Conservation (phyloP, 2,113 vertebrate genomes). For the Nematolebias whitei region DNA sequence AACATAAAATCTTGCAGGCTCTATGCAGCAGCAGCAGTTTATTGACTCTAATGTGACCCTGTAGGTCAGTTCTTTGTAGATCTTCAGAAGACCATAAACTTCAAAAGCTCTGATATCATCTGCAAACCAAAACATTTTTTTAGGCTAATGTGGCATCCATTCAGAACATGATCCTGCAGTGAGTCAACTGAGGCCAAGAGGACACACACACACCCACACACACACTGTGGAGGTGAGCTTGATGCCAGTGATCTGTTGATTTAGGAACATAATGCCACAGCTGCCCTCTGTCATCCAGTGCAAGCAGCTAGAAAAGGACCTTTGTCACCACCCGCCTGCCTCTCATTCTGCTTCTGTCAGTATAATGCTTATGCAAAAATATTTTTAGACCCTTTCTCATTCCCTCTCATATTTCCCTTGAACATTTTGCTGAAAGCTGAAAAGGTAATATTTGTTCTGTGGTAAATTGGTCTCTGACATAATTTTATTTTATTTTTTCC, state of each 20-base stretch:
- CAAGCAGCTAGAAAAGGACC: slow-evolving; percentile 51
- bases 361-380: slow-evolving; percentile 36
- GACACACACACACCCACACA: slow-evolving; percentile 14
- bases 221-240: slow-evolving; percentile 46
- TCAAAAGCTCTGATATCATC: slow-evolving; percentile 12
- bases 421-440: slow-evolving; percentile 1
- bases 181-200: slow-evolving; percentile 19
- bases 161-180: slow-evolving; percentile 13
- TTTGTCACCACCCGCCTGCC: slow-evolving; percentile 49
- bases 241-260: slow-evolving; percentile 63
- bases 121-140: slow-evolving; percentile 30
- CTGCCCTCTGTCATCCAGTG: slow-evolving; percentile 68
- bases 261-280: slow-evolving; percentile 56
- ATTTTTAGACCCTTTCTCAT: slow-evolving; percentile 33
- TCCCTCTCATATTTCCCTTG: slow-evolving; percentile 28
- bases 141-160: slow-evolving; percentile 27
- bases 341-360: slow-evolving; percentile 35
- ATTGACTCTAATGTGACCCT: slow-evolving; percentile 21
- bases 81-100: slow-evolving; percentile 34
- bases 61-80: slow-evolving; percentile 18
- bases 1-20: not conserved
- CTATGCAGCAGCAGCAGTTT: slow-evolving; percentile 11
- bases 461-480: too few relatives aligned
- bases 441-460: not conserved
- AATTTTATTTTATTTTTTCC: too few relatives aligned